phyloP scores from a whole-genome alignment of 1,140 invertebrate genomes.

The Eciton burchellii region DNA sequence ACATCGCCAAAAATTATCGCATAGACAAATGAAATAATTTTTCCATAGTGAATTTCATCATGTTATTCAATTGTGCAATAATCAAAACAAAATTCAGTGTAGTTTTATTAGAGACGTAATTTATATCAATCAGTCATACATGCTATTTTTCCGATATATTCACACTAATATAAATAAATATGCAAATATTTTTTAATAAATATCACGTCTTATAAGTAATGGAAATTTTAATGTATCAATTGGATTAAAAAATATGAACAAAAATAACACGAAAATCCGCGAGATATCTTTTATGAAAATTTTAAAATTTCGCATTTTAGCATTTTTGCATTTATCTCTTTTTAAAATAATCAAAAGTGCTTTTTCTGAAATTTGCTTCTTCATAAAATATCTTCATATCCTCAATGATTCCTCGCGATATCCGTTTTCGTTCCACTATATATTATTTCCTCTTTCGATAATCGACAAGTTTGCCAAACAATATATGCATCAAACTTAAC shows the following conservation, averaged over 20 bases:
- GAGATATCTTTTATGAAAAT: no score
- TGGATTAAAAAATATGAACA: no score
- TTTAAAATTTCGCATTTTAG: no score
- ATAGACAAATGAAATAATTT: constrained; percentile 70
- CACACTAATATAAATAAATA: constrained; percentile 58
- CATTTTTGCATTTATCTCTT: no score
- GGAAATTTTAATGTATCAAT: no score
- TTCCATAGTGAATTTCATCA: constrained; percentile 72
- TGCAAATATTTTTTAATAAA: background rate
- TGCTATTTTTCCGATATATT: constrained; percentile 62
- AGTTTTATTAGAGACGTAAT: constrained; percentile 61
- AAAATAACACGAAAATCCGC: no score
- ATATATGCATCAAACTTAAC: constrained; percentile 71
- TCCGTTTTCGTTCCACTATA: constrained; percentile 58
- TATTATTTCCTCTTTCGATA: background rate
- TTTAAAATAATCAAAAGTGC: no score
- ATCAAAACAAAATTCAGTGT: constrained; percentile 67
- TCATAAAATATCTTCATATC: constrained; percentile 59
- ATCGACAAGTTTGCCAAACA: constrained; percentile 42
- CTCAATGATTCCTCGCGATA: constrained; percentile 74
- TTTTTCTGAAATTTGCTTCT: background rate
- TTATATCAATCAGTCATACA: constrained; percentile 74
- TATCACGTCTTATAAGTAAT: no score
- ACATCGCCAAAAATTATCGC: constrained; percentile 58
- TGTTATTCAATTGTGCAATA: constrained; percentile 58